Evolutionary conservation across 2,888 invertebrate genomes (phyloP), one percentile per base, ranked within the genome.

Genomic region (Octonoba sinensis): DNA sequence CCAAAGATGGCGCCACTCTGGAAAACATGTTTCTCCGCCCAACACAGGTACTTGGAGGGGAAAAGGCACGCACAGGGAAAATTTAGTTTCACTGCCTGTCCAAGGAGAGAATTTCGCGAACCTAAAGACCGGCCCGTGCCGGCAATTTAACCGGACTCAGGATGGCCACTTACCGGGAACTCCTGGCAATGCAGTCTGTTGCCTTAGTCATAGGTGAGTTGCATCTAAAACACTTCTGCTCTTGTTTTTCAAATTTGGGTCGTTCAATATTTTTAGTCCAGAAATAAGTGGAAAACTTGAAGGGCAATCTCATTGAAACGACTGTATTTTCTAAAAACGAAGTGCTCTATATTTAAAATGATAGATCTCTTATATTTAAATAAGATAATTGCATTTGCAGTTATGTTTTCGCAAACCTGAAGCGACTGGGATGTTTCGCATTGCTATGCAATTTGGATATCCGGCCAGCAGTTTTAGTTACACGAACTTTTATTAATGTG

Each of bases 161-260:
- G 44, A 77, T 79, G 79, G 60, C 67, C 20, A 65, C 72, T 16
- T 79, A 59, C 18, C 27, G 79, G 46, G 24, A 51, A 36, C 36
- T 79, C 18, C n/a, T 79, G n/a, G 57, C 62, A n/a, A 27, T 67
- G 67, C 79, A 59, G 51, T 60, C 67, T 44, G 51, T 65, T 46
- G 65, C 77, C 22, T 57, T 79, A 72, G 47, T 79, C 15, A 36
- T 79, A 62, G 79, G 79, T 79, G 67, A 72, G 79, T 66, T 16
- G 15, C n/a, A 13, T 36, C 11, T 36, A 6, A 8, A 36, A 36
- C 20, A 57, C 57, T 8, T 22, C 22, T 20, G 3, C n/a, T 1
- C 4, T 1, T n/a, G 8, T 54, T 54, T 54, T 54, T 54, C 18
- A 18, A n/a, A 16, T 36, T n/a, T 60, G 6, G 54, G 60, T 24